A percentile compares a stretch with the other conserved stretches of the same genome.
Conservation (phyloP, 1,140 invertebrate species). For the Anoplolepis gracilipes region DNA sequence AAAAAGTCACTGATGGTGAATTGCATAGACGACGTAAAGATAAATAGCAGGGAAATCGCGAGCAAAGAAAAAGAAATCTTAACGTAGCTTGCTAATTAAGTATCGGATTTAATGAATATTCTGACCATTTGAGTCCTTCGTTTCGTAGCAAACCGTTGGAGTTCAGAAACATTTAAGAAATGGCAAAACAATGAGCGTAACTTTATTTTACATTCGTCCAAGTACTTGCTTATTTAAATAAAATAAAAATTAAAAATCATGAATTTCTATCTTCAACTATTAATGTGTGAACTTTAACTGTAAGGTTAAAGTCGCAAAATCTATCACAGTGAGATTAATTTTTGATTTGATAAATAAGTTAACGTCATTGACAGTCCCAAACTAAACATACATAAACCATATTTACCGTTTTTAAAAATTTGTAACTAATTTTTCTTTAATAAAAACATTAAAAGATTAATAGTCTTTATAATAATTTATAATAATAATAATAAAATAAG, state of each 20-base stretch:
- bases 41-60: background rate
- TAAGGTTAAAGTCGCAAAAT: conserved; percentile 18
- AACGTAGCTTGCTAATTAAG: conserved; percentile 64
- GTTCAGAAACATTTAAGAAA: conserved; percentile 18
- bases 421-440: background rate
- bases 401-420: background rate
- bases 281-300: too few species aligned
- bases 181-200: conserved; percentile 32
- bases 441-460: background rate
- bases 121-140: background rate
- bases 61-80: background rate
- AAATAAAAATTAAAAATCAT: conserved; percentile 39
- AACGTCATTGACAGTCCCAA: background rate
- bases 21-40: conserved; percentile 32
- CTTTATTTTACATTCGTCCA: conserved; percentile 24
- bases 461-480: background rate
- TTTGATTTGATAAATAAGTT: conserved; percentile 23
- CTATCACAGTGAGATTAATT: background rate
- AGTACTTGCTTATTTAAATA: background rate
- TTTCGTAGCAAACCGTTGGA: background rate
- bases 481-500: background rate
- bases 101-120: conserved; percentile 28
- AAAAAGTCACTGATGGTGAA: conserved; percentile 36
- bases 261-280: background rate
- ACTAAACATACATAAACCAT: background rate